Base-by-base conservation (phyloP, 2,797 vertebrate species). In the Micromesistius poutassou region DNA sequence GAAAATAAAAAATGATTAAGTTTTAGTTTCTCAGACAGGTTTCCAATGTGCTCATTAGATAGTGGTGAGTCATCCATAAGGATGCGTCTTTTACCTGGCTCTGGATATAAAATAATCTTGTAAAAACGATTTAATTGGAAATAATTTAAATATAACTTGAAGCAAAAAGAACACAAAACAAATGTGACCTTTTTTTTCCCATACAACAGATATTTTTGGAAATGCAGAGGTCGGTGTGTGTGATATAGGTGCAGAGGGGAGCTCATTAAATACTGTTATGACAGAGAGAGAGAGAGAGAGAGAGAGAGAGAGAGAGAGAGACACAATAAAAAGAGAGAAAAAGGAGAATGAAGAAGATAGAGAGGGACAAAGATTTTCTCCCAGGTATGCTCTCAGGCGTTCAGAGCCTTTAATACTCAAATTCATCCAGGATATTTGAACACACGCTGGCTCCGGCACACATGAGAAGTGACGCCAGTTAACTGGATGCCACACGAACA, bases 401-500 rank as follows among this genome's bases (percentile, higher is more conserved):
- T 12, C 9, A 25, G 62, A 25, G 28, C 62, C 62, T 66, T 66
- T 66, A 66, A 71, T 14, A 16, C 30, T 33, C 16, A 71, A 71
- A 71, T 16, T 7, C 30, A 71, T 71, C 68, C 25, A 3, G 68
- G 68, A 71, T 62, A 62, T 30, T 31, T 71, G 70, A 71, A 31
- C 16, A 33, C 70, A 33, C 70, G 28, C 30, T 33, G 19, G 25
- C 62, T 66, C 62, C 10, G 7, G 10, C n/a, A 66, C 62, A 28
- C 25, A 28, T 71, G 13, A 71, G 70, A 71, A 71, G 30, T 1
- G 13, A 33, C 22, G 14, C 30, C 70, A 5, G 30, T 16, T 33
- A 16, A 33, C 33, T 22, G 30, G 70, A 66, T 50, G 25, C 5
- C 79, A 82, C 75, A 46, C 55, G 71, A 76, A 78, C 71, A 74